Evolutionary conservation across 2,113 vertebrate species (phyloP).

Genomic region (Mustelus asterias): DNA sequence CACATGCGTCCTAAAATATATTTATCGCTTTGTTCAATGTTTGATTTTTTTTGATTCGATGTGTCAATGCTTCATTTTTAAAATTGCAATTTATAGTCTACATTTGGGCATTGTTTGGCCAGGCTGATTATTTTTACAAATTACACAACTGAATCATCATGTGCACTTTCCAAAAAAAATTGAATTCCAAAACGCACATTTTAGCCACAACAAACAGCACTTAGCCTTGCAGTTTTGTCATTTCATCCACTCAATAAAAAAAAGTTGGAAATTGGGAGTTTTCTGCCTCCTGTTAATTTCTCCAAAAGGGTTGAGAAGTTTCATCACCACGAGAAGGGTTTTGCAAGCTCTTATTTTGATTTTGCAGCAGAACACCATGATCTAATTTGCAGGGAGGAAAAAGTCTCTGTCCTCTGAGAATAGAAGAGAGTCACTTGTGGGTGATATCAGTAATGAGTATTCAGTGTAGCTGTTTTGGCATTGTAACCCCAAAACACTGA

Average conservation of each 20-base stretch:
- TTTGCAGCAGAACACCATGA: neutral
- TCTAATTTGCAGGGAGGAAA: neutral
- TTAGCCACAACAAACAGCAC: neutral
- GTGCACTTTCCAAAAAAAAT: conserved; percentile 4
- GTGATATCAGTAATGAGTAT: neutral
- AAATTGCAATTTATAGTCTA: neutral
- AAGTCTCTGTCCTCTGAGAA: neutral
- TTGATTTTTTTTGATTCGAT: neutral
- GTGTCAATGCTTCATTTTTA: neutral
- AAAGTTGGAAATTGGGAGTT: neutral
- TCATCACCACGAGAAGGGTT: neutral
- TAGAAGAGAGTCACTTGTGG: neutral
- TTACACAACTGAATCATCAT: neutral
- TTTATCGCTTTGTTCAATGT: neutral
- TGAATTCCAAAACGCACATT: neutral
- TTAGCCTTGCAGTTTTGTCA: neutral
- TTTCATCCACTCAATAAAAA: neutral
- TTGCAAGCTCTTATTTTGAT: neutral
- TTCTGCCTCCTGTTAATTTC: neutral
- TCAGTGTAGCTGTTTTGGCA: neutral
- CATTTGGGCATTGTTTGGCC: neutral
- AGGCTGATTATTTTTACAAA: neutral
- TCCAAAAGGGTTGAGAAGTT: neutral
- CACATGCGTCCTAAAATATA: neutral
- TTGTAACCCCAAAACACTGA: no score